Evolutionary conservation across 2,797 vertebrate genomes (phyloP).

Genomic region (Sebastes jordani): DNA sequence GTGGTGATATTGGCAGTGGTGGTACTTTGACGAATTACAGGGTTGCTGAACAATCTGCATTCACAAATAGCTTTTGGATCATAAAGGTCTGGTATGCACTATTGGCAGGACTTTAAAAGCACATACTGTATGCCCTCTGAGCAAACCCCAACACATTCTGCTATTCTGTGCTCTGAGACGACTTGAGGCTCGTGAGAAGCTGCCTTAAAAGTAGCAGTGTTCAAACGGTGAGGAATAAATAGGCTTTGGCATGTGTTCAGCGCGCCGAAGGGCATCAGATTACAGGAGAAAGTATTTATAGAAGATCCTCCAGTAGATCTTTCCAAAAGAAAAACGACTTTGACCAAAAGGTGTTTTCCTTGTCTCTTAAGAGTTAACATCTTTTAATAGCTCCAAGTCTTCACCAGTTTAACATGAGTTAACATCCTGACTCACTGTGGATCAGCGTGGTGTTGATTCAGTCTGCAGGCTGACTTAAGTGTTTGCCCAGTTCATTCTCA

Average conservation of each 20-base stretch:
- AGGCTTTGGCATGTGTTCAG: slow-evolving; percentile 58
- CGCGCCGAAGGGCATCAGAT: slow-evolving; percentile 51
- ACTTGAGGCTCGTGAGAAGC: slow-evolving; percentile 1
- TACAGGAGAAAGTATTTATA: slow-evolving; percentile 70
- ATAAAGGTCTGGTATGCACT: neutral
- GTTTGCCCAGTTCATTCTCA: slow-evolving; percentile 22
- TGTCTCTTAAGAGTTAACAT: neutral
- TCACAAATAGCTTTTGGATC: neutral
- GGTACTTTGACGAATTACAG: neutral
- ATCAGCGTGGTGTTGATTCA: slow-evolving; percentile 7
- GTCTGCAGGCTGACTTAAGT: neutral
- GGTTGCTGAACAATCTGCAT: neutral
- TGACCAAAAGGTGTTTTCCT: slow-evolving; percentile 7
- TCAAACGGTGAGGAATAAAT: slow-evolving; percentile 68
- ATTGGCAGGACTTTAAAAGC: neutral
- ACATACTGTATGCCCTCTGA: neutral
- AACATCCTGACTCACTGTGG: neutral
- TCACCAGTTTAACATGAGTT: neutral
- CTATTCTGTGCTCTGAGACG: neutral
- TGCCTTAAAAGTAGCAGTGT: slow-evolving; percentile 19
- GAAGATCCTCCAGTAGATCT: slow-evolving; percentile 27
- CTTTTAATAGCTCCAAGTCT: neutral
- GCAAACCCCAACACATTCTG: neutral
- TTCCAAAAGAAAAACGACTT: slow-evolving; percentile 16
- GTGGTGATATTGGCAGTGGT: neutral